Evolutionary conservation across 2,888 invertebrate genomes (phyloP), one percentile per base, ranked within the genome.

Genomic region (Pegoplata infirma): DNA sequence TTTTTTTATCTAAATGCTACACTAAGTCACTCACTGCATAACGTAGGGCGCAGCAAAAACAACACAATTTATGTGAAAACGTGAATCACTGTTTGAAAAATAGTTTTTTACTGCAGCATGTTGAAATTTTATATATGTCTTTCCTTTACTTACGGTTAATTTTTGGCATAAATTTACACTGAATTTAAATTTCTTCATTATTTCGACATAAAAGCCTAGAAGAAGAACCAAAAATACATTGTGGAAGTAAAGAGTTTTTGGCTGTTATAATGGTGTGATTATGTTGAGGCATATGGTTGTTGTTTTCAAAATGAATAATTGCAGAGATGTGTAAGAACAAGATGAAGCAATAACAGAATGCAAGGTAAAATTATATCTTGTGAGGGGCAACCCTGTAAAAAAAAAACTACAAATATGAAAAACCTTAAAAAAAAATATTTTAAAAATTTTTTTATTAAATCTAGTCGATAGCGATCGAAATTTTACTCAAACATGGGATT

Each of bases 131-230:
- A 58, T 25, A 17, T 46, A 40, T 63, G 47, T 49, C 36, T 63
- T 63, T 32, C 17, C 23, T 67, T 55, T 23, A 51, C 40, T 53
- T 36, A 51, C 69, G 68, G 61, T 68, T 78, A 77, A 63, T 40
- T 67, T 74, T 80, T 80, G 56, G 82, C 82, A 83, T 82, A 81
- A 83, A 82, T 82, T 82, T 81, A 81, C 81, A 80, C 79, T 77
- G 77, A 76, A 82, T 82, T 81, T 51, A 79, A 82, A 82, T 81
- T 82, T 82, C 81, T 82, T 82, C 74, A 81, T 82, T 82, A 81
- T 76, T 69, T 59, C 63, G 3, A 46, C n/a, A 46, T 7, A 21
- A 6, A 32, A 67, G n/a, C n/a, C n/a, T n/a, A n/a, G n/a, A n/a
- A n/a, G n/a, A n/a, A n/a, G n/a, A n/a, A n/a, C n/a, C n/a, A n/a